Conservation (phyloP, 2,113 vertebrate genomes). For the Xyrauchen texanus region DNA sequence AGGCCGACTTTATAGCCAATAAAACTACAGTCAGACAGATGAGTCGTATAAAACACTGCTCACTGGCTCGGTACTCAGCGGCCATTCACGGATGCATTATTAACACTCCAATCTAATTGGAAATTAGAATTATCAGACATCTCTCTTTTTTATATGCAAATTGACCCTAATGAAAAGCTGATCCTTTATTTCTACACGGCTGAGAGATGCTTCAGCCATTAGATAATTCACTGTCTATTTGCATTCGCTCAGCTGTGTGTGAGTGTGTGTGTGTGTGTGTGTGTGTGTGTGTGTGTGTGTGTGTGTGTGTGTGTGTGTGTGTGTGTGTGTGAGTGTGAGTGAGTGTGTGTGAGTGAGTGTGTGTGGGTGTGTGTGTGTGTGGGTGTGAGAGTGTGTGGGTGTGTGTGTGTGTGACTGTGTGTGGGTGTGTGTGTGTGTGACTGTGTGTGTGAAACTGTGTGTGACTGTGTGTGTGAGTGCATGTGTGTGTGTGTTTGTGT, state of each 20-base stretch:
- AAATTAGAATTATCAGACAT: slow-evolving; percentile 60
- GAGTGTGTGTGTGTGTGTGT: slow-evolving; percentile 21
- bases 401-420: not conserved
- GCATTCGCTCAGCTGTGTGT: slow-evolving; percentile 32
- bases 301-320: not conserved
- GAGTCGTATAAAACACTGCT: slow-evolving; percentile 2
- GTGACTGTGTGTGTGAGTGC: not conserved
- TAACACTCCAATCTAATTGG: slow-evolving; percentile 57
- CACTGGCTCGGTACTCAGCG: slow-evolving; percentile 28
- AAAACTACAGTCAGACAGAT: not conserved
- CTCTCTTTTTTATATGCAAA: slow-evolving; percentile 58
- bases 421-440: not conserved
- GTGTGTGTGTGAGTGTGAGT: not conserved
- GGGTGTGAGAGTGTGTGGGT: not conserved
- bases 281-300: slow-evolving; percentile 6
- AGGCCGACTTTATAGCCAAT: not conserved
- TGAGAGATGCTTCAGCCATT: slow-evolving; percentile 33
- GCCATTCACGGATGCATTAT: slow-evolving; percentile 50
- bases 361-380: not conserved
- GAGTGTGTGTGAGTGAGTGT: not conserved
- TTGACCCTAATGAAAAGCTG: slow-evolving; percentile 57
- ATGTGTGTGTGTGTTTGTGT: not conserved
- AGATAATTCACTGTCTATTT: slow-evolving; percentile 51
- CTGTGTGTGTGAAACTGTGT: too few species aligned
- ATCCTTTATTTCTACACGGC: slow-evolving; percentile 50